A percentile compares a stretch with the other conserved stretches of the same genome.
phyloP scores from a whole-genome alignment of 2,888 invertebrate species.

The Tetragonula carbonaria region DNA sequence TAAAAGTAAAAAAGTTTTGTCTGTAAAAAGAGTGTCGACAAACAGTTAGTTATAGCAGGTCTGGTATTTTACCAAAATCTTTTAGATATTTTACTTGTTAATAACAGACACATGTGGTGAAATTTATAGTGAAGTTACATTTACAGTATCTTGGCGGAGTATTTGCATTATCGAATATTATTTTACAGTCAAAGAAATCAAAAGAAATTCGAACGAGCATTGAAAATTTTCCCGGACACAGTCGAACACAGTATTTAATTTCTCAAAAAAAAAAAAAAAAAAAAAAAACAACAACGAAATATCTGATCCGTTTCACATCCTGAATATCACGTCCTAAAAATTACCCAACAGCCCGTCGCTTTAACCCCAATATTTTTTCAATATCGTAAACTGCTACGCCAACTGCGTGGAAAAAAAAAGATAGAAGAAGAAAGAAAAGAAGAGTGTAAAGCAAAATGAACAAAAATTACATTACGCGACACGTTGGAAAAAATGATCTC shows the following conservation, averaged over 20 bases:
- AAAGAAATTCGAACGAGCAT: too few relatives aligned
- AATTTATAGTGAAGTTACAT: background rate
- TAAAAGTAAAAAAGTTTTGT: background rate
- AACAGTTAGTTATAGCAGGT: background rate
- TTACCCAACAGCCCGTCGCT: background rate
- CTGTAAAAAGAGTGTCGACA: background rate
- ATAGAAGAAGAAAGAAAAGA: too few relatives aligned
- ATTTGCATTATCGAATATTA: too few relatives aligned
- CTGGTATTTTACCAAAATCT: background rate
- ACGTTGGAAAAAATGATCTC: constrained; percentile 11
- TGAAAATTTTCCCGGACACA: too few relatives aligned
- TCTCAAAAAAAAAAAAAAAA: background rate
- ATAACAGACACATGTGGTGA: background rate
- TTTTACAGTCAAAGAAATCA: too few relatives aligned
- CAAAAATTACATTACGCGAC: constrained; percentile 9
- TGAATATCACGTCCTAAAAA: background rate
- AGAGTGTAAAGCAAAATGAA: background rate
- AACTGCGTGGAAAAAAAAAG: background rate
- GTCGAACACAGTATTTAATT: background rate
- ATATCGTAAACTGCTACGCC: background rate
- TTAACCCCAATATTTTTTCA: background rate
- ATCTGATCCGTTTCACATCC: background rate
- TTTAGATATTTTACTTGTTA: background rate
- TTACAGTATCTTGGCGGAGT: too few relatives aligned
- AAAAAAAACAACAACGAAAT: background rate